Conservation (phyloP, 2,888 invertebrate species). For the Tiliacea citrago region DNA sequence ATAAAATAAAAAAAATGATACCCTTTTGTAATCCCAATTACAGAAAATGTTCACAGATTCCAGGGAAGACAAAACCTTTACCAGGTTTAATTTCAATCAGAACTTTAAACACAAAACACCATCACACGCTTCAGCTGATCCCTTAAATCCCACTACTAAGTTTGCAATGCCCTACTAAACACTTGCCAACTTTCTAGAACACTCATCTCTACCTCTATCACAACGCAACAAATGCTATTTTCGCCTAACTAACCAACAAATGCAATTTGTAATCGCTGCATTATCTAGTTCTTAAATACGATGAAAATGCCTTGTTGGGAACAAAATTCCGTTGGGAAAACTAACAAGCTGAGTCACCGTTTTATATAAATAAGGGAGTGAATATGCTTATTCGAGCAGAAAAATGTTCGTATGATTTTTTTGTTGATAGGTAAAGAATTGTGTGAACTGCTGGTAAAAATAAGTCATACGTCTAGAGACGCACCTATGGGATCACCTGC, state of each 20-base stretch:
- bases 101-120: background rate
- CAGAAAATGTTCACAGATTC: background rate
- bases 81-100: background rate
- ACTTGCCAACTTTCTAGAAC: slow-evolving; percentile 70
- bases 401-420: slow-evolving; percentile 24
- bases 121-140: slow-evolving; percentile 46
- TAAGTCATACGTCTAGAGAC: background rate
- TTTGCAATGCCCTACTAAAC: slow-evolving; percentile 75
- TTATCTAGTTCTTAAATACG: slow-evolving; percentile 71
- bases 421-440: background rate
- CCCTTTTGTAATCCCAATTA: background rate
- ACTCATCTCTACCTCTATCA: slow-evolving; percentile 67
- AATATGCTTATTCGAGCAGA: slow-evolving; percentile 27
- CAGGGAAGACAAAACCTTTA: background rate
- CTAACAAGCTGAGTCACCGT: slow-evolving; percentile 52
- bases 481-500: background rate
- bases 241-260: slow-evolving; percentile 43
- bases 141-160: slow-evolving; percentile 63
- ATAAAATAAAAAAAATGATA: too few species aligned
- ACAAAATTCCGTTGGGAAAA: slow-evolving; percentile 64
- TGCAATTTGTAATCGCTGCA: slow-evolving; percentile 54
- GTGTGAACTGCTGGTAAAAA: background rate
- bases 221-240: slow-evolving; percentile 52
- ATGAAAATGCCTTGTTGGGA: slow-evolving; percentile 70
- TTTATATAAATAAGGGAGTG: slow-evolving; percentile 51